A percentile compares a stretch with the other conserved stretches of the same genome.
Conservation (phyloP, 1,140 invertebrate species). For the Drosophila pallidifrons region DNA sequence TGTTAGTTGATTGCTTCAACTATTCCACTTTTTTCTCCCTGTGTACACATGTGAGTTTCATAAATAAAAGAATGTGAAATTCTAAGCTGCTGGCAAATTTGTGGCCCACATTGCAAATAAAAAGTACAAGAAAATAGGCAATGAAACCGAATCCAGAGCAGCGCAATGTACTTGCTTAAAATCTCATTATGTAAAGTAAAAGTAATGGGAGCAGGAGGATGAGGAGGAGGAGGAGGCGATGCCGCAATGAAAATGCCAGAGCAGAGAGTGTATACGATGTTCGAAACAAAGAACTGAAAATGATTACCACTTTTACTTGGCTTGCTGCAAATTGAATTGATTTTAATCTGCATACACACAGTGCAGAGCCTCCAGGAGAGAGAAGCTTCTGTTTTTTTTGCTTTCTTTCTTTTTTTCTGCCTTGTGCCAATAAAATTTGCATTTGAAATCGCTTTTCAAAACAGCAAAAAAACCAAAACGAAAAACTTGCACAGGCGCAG, state of each 20-base stretch:
- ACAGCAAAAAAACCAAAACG: conserved; percentile 21
- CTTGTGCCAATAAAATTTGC: conserved; percentile 78
- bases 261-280: neutral
- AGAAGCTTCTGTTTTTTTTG: neutral
- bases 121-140: conserved; percentile 24
- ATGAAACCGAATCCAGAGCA: conserved; percentile 27
- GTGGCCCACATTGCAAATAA: conserved; percentile 32
- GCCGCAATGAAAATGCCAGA: neutral
- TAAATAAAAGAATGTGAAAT: conserved; percentile 37
- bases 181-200: conserved; percentile 80
- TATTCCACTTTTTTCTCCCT: too few species aligned
- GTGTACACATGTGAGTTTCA: neutral
- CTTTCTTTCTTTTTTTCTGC: neutral
- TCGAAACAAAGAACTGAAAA: conserved; percentile 74
- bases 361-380: conserved; percentile 21
- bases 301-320: conserved; percentile 81
- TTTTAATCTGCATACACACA: conserved; percentile 73
- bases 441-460: conserved; percentile 77
- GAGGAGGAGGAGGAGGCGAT: neutral
- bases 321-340: conserved; percentile 79
- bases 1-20: too few species aligned
- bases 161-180: conserved; percentile 64
- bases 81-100: conserved; percentile 46
- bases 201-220: neutral
- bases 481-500: conserved; percentile 59